Percentiles rank a stretch among this genome's conserved stretches.
These are phyloP conservation scores for Odontophorus gujanensis DNA, from an alignment of 2,113 vertebrate genomes.

Conservation along the genomic window DNA sequence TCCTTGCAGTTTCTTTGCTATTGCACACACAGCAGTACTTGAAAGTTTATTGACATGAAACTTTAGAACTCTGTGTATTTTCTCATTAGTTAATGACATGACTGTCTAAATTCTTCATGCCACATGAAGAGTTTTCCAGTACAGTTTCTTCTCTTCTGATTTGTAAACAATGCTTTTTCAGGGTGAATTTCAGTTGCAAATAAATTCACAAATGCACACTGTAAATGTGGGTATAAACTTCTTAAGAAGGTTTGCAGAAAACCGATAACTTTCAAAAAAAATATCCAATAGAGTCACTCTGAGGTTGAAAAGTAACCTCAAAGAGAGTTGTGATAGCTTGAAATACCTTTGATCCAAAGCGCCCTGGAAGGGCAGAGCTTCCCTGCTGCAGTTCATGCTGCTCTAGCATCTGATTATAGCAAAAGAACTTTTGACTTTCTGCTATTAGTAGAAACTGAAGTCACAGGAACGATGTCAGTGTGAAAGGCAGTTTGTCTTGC, in stretches of 20 bases:
- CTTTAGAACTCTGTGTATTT: slow-evolving; percentile 19
- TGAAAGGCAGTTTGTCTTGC: not conserved
- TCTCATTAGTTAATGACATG: slow-evolving; percentile 61
- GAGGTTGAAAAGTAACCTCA: slow-evolving; percentile 26
- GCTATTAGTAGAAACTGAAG: not conserved
- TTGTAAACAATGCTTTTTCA: slow-evolving; percentile 18
- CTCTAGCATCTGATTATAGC: slow-evolving; percentile 21
- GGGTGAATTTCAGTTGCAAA: not conserved
- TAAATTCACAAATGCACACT: not conserved
- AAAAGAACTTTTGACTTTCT: slow-evolving; percentile 13
- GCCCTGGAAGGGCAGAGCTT: slow-evolving; percentile 1
- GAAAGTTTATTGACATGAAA: slow-evolving; percentile 55
- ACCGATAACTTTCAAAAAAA: slow-evolving; percentile 16
- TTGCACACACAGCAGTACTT: slow-evolving; percentile 23
- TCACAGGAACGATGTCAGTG: not conserved
- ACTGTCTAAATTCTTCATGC: slow-evolving; percentile 57
- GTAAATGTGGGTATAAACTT: not conserved
- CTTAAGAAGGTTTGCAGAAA: not conserved
- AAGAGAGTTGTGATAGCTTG: not conserved
- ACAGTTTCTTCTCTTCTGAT: slow-evolving; percentile 32
- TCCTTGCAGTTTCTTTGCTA: not conserved
- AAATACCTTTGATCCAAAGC: slow-evolving; percentile 47
- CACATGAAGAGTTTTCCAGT: slow-evolving; percentile 47
- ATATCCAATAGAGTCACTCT: slow-evolving; percentile 12
- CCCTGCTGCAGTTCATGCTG: slow-evolving; percentile 25